Evolutionary conservation across 2,888 invertebrate genomes (phyloP), one percentile per base, ranked within the genome.

Genomic region (Agrochola macilenta): DNA sequence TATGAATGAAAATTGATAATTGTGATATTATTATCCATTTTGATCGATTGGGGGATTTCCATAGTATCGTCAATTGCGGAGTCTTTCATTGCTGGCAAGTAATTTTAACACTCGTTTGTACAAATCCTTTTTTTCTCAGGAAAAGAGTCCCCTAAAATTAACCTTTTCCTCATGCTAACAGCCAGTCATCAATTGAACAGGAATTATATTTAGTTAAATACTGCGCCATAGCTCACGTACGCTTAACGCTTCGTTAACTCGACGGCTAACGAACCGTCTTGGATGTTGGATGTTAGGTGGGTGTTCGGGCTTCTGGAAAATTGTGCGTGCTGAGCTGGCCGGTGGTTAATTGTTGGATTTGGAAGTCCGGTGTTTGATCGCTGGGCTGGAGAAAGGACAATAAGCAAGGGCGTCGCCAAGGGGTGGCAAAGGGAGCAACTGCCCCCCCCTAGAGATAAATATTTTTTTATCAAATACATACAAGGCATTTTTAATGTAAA

Each of bases 221-320:
- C 71, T 14, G 64, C 26, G 17, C 57, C 76, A 76, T 78, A 78
- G 74, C 80, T 87, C 87, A 87, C 88, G 88, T 87, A 69, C 79
- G 12, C 7, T 17, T n/a, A 39, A 77, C 81, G 88, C 79, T 88
- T 88, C 85, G 87, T 85, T 87, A 85, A 26, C 7, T 61, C n/a
- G 35, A 65, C 72, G 81, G 43, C 57, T 85, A 87, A 88, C 87
- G 87, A 87, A 87, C 84, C 83, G 76, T 74, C 65, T 85, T 61
- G 54, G 69, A 66, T 57, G 75, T 54, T 39, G 23, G 66, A 54
- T 64, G 72, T 49, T 64, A 70, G 74, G 72, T 71, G 81, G 81
- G 71, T 73, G 70, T 85, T 63, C 63, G 26, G 30, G 26, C 1
- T 78, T 43, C n/a, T 79, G 79, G 79, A 84, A 78, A 64, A 75